Evolutionary conservation across 30 jellyfish, hydroid and myxozoan genomes (phyloP).

Genomic region (Pseudorhiza aurosa): DNA sequence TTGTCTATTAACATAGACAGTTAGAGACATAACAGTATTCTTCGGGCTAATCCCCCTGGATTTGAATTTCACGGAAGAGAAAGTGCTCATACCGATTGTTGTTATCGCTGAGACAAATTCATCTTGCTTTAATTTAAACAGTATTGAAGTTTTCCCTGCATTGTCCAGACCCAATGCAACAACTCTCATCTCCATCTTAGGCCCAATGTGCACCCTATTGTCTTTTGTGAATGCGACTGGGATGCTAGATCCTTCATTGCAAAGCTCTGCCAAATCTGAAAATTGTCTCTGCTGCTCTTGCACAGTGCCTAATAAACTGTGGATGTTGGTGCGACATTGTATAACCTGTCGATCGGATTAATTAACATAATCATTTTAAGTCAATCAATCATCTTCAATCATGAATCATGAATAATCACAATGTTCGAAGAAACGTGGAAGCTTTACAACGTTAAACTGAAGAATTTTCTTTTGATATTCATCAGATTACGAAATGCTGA

Average conservation of each 20-base stretch:
- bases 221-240: constrained; percentile 95
- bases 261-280: constrained; percentile 85
- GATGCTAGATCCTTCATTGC: constrained; percentile 87
- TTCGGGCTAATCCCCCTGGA: no score
- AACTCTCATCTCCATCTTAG: constrained; percentile 97
- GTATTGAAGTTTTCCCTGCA: constrained; percentile 96
- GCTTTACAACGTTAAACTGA: no score
- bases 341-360: constrained; percentile 62
- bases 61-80: neutral
- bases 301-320: constrained; percentile 84
- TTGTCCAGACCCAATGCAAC: constrained; percentile 96
- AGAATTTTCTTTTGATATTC: no score
- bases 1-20: no score
- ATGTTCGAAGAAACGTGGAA: no score
- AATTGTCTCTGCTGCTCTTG: constrained; percentile 89
- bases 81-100: constrained; percentile 77
- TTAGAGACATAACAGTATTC: no score
- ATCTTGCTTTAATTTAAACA: constrained; percentile 88
- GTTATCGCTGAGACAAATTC: constrained; percentile 95
- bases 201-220: constrained; percentile 98
- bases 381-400: neutral
- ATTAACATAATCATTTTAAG: neutral
- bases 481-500: no score
- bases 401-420: neutral
- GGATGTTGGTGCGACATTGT: constrained; percentile 84